Percentiles rank a stretch among this genome's conserved stretches.
These are phyloP conservation scores for Phalacrocorax pelagicus DNA, from an alignment of 2,113 vertebrate species.

Conservation along the genomic window DNA sequence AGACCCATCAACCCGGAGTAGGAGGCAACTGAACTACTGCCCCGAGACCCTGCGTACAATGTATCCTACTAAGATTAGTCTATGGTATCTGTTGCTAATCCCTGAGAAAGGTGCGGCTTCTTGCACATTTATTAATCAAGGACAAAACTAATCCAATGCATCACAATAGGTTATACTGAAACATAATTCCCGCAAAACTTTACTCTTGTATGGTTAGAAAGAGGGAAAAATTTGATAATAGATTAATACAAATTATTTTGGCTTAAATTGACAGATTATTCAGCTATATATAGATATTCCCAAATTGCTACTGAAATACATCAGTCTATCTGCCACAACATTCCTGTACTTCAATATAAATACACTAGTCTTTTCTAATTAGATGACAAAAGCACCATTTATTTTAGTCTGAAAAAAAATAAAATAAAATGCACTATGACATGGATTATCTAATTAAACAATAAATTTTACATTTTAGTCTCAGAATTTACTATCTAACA, in stretches of 20 bases:
- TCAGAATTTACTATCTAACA: not conserved
- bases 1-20: not conserved
- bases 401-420: no score
- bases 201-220: not conserved
- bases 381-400: no score
- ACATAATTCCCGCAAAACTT: not conserved
- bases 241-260: not conserved
- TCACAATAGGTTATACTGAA: not conserved
- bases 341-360: not conserved
- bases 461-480: not conserved
- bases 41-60: not conserved
- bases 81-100: fast-evolving
- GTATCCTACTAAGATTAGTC: not conserved
- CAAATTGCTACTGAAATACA: not conserved
- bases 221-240: not conserved
- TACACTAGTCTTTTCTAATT: no score
- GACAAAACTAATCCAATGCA: not conserved
- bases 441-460: not conserved
- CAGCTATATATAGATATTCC: not conserved
- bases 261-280: not conserved
- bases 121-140: not conserved
- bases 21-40: not conserved
- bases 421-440: not conserved
- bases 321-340: not conserved
- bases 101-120: not conserved